Base-by-base conservation (phyloP, 2,888 invertebrate species). In the Ophion obscuratus region DNA sequence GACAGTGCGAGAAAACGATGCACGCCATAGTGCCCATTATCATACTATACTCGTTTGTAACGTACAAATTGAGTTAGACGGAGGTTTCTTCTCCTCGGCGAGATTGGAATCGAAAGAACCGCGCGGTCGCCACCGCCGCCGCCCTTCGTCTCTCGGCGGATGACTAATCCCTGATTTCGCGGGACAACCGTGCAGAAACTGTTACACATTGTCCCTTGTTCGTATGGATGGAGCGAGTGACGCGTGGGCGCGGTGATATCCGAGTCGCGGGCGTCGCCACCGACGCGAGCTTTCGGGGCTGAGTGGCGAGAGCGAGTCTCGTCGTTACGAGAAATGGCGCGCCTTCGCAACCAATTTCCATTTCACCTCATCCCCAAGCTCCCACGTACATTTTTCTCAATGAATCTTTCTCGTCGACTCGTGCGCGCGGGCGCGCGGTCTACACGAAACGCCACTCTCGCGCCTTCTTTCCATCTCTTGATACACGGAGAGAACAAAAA, bases 21-120 rank as follows among this genome's bases (percentile, higher is more conserved):
- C 36, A 36, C 36, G 36, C 44, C 44, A 44, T 24, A 24, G 24
- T 24, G 40, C 80, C 88, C 91, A 93, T 93, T 93, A 93, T 93
- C 93, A 93, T 93, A 93, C 93, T 93, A 93, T 91, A 88, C 93
- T 93, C 93, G 92, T 93, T 93, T 93, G 92, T 93, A 92, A 93
- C 93, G 6, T 92, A 92, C 93, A 93, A 93, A 93, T 93, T 93
- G 93, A 93, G 93, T 93, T 93, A 93, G 91, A 93, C 93, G 91
- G 91, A 90, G 89, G 91, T 78, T 89, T 88, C 89, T 66, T 61
- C 79, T 74, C 64, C 62, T 47, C 61, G 68, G 64, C 57, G 80
- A 75, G 86, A 90, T 91, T 91, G 89, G 89, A 90, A 90, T 89
- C 85, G 36, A 5, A 36, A 36, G 36, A 81, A 62, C 70, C 67